Base-by-base conservation (phyloP, 2,113 vertebrate species). In the Brachionichthys hirsutus region DNA sequence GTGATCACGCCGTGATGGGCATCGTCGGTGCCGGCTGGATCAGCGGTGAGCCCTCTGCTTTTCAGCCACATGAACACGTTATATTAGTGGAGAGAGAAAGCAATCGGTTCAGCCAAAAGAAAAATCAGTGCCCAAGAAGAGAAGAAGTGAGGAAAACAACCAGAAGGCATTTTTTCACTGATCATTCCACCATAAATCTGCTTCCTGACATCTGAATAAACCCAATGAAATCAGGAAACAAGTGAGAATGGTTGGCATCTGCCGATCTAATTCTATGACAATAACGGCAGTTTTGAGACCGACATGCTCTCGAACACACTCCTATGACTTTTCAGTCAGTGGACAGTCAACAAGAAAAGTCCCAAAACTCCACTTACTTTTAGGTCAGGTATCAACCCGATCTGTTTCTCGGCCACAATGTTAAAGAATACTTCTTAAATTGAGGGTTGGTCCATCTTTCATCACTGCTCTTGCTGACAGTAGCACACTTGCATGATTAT, bases 1-100 rank as follows among this genome's bases (percentile, higher is more conserved):
- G 38, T 14, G 49, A 46, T 42, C 24, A 59, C 68, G 34, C 35
- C 18, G 15, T 53, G 16, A 40, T 50, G 53, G 19, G 16, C 35
- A 45, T 16, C 60, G 8, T 38, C 4, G 4, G 9, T 35, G 34
- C 34, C 9, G 5, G 4, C 34, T 35, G 5, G 34, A 35, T 35
- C 34, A 35, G 4, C 5, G 34, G 34, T 12, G 8, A 3, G 36
- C 36, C 36, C 36, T 38, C 12, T 7, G 36, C 36, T 38, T 38
- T 10, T 38, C 12, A 12, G 36, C 36, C 12, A 10, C 9, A 10
- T 38, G 12, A 38, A 10, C 36, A 38, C 12, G 36, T 10, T 38
- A 38, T 10, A 38, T 38, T 12, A 38, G 10, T 38, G 36, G 36
- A 12, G 9, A 38, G 36, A 38, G 36, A 38, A 38, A 38, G 36